These are phyloP conservation scores for Phyto melanocephala DNA, from an alignment of 2,888 invertebrate species.

Conservation along the genomic window DNA sequence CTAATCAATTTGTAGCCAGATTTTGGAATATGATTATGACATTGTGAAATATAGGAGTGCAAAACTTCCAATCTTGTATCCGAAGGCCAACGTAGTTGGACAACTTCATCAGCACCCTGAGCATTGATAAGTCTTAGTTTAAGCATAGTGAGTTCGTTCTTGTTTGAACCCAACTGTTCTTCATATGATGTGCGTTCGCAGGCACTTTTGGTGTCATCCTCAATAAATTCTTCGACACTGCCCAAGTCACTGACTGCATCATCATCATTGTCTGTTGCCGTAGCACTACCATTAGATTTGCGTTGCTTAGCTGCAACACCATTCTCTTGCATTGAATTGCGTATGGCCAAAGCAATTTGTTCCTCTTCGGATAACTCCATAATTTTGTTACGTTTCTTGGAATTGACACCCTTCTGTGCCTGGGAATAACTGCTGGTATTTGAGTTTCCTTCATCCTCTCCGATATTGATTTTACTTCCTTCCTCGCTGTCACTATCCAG, in stretches of 20 bases:
- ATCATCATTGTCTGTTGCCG: conserved; percentile 41
- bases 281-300: conserved; percentile 42
- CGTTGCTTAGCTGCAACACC: conserved; percentile 62
- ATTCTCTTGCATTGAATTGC: conserved; percentile 78
- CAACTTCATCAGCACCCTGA: conserved; percentile 71
- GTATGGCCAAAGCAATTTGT: conserved; percentile 77
- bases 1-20: conserved; percentile 77
- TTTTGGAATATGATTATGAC: conserved; percentile 75
- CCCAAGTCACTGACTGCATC: conserved; percentile 70
- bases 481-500: conserved; percentile 66
- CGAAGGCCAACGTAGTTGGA: conserved; percentile 78
- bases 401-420: conserved; percentile 32
- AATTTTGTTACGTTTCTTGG: conserved; percentile 71
- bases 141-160: conserved; percentile 73
- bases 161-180: conserved; percentile 68
- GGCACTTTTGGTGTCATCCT: conserved; percentile 69
- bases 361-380: conserved; percentile 77
- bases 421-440: conserved; percentile 52
- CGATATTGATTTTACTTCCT: conserved; percentile 53
- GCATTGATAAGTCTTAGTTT: conserved; percentile 74
- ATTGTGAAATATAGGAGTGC: conserved; percentile 73
- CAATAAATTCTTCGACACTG: conserved; percentile 72
- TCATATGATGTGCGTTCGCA: conserved; percentile 70
- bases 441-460: conserved; percentile 56
- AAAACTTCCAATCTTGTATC: conserved; percentile 75